A percentile compares a stretch with the other conserved stretches of the same genome.
Evolutionary conservation across 1,140 invertebrate species (phyloP).

Genomic region (Calephelis nemesis): DNA sequence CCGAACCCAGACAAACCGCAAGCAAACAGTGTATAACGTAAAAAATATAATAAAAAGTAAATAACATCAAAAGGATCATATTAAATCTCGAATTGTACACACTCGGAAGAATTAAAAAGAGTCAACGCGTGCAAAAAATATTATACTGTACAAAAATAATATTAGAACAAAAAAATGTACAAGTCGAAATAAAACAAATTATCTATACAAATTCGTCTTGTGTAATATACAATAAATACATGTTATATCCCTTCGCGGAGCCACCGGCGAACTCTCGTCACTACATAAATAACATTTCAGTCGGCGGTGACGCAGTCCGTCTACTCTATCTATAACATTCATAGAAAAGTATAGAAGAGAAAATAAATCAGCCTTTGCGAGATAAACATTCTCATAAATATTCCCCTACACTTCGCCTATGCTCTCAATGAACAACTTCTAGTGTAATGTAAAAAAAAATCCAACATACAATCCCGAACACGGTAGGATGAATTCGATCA

Average conservation of each 20-base stretch:
- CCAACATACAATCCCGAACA: too few relatives aligned
- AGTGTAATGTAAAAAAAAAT: too few relatives aligned
- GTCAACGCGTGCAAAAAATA: conserved; percentile 6
- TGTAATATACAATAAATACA: conserved; percentile 22
- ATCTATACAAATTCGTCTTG: conserved; percentile 17
- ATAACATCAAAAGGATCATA: conserved; percentile 2
- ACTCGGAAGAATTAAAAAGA: conserved; percentile 14
- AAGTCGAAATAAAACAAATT: conserved; percentile 21
- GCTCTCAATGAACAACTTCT: too few relatives aligned
- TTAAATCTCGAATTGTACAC: background rate
- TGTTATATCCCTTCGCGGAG: background rate
- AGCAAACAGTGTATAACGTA: background rate
- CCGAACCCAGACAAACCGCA: background rate
- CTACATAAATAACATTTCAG: conserved; percentile 31
- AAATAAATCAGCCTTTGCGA: conserved; percentile 59
- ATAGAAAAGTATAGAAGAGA: conserved; percentile 33
- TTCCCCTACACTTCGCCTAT: conserved; percentile 26
- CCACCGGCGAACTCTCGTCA: conserved; percentile 1
- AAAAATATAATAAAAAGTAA: too few relatives aligned
- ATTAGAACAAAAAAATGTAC: conserved; percentile 7
- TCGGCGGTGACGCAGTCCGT: conserved; percentile 28
- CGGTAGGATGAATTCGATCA: too few relatives aligned
- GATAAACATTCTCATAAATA: conserved; percentile 44
- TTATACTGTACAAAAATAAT: conserved; percentile 13
- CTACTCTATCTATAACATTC: conserved; percentile 1